phyloP scores from a whole-genome alignment of 2,888 invertebrate genomes.

The Danaus chrysippus region DNA sequence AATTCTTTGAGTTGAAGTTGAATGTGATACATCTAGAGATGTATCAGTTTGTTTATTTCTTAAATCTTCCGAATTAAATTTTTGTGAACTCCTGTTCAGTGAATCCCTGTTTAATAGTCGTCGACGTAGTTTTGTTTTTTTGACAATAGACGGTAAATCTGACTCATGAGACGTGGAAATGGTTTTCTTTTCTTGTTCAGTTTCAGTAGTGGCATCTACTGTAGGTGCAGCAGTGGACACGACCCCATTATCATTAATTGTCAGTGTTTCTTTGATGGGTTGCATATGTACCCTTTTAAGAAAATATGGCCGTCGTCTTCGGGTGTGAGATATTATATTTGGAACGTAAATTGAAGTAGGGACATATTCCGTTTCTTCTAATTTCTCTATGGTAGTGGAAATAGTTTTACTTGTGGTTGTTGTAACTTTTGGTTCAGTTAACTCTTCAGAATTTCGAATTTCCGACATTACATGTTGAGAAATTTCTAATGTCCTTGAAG shows the following conservation, averaged over 20 bases:
- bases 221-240: not conserved
- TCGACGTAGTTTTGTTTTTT: slow-evolving; percentile 10
- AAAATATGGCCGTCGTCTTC: not conserved
- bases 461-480: not conserved
- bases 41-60: slow-evolving; percentile 11
- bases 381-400: not conserved
- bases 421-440: not conserved
- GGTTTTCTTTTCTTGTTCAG: not conserved
- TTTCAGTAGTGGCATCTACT: not conserved
- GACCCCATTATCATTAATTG: not conserved
- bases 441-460: not conserved
- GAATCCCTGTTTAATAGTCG: not conserved
- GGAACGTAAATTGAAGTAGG: slow-evolving; percentile 21
- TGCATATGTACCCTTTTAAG: not conserved
- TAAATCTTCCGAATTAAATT: slow-evolving; percentile 41
- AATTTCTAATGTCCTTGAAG: too few relatives aligned
- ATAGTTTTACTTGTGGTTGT: not conserved
- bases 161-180: slow-evolving; percentile 15
- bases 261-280: not conserved
- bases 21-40: slow-evolving; percentile 12
- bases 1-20: not conserved
- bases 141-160: slow-evolving; percentile 13
- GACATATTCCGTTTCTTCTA: slow-evolving; percentile 12
- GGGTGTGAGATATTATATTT: slow-evolving; percentile 13
- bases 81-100: slow-evolving; percentile 41